phyloP scores from a whole-genome alignment of 30 jellyfish, hydroid and myxozoan genomes.

The Rhopilema esculentum region DNA sequence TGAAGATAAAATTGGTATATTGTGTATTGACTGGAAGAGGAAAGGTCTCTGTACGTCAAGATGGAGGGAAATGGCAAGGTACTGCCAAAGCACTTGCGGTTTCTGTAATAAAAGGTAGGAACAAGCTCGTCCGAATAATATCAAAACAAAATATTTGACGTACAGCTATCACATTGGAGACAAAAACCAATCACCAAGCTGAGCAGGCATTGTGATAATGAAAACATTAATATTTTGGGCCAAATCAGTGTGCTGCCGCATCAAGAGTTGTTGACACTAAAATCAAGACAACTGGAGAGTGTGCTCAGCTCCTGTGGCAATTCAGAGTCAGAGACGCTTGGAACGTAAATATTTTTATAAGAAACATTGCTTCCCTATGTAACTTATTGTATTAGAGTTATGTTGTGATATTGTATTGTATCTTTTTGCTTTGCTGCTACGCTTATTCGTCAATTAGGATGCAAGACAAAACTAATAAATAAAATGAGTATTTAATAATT shows the following conservation, averaged over 20 bases:
- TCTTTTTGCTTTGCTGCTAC: neutral
- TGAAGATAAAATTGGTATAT: conserved; percentile 28
- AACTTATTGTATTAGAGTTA: neutral
- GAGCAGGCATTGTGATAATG: no score
- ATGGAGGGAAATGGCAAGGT: conserved; percentile 60
- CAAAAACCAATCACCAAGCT: neutral
- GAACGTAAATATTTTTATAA: no score
- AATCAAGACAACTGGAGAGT: no score
- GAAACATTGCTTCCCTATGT: neutral
- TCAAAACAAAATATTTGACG: neutral
- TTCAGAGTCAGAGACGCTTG: no score
- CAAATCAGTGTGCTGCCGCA: no score
- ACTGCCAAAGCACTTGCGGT: conserved; percentile 80
- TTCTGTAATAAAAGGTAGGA: conserved; percentile 58
- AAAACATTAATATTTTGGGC: no score
- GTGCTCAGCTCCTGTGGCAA: neutral
- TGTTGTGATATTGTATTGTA: neutral
- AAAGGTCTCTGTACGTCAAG: conserved; percentile 67
- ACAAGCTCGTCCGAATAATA: neutral
- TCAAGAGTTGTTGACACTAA: no score
- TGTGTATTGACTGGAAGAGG: conserved; percentile 69
- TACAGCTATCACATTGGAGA: neutral
- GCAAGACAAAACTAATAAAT: neutral
- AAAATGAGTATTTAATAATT: neutral
- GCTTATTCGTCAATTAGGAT: neutral